These are phyloP conservation scores for Chymomyza procnemis DNA, from an alignment of 2,888 invertebrate genomes.

Conservation along the genomic window DNA sequence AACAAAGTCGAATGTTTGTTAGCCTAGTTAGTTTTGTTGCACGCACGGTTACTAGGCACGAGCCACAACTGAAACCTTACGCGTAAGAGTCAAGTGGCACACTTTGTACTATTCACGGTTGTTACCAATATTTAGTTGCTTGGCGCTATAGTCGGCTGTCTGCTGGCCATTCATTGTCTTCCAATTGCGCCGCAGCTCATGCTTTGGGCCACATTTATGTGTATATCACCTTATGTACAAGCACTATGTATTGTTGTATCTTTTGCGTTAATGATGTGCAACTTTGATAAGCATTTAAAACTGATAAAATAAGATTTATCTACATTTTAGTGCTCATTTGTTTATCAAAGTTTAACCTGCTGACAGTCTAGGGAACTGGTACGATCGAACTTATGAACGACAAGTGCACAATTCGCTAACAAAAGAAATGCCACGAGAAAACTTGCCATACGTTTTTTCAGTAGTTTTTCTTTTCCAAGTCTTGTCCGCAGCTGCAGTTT, in stretches of 20 bases:
- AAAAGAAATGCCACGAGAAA: background rate
- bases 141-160: conserved; percentile 11
- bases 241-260: background rate
- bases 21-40: background rate
- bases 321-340: conserved; percentile 41
- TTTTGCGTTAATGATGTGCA: conserved; percentile 43
- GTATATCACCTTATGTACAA: conserved; percentile 5
- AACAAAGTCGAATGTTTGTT: background rate
- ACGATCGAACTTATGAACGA: background rate
- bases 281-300: conserved; percentile 47
- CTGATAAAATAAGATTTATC: conserved; percentile 64
- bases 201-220: conserved; percentile 1
- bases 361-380: background rate
- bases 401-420: background rate
- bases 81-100: background rate
- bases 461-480: no score
- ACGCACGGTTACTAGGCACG: background rate
- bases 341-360: background rate
- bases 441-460: no score
- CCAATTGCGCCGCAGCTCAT: conserved; percentile 48
- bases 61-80: conserved; percentile 16
- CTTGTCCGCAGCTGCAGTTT: no score
- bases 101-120: background rate
- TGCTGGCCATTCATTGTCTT: background rate
- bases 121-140: conserved; percentile 12